Conservation (phyloP, 64 coral and sea anemone species). For the Actinia tenebrosa region DNA sequence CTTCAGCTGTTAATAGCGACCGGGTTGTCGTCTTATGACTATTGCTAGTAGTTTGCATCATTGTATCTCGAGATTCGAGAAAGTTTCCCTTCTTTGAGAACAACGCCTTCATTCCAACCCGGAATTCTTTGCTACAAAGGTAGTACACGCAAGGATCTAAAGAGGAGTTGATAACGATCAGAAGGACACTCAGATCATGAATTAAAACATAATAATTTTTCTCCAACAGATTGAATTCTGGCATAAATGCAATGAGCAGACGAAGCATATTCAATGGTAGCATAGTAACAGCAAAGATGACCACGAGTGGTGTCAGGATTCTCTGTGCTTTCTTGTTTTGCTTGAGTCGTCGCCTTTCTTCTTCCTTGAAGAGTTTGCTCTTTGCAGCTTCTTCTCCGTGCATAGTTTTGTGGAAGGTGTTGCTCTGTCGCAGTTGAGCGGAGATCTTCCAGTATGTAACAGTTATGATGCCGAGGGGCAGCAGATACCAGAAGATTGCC, state of each 20-base stretch:
- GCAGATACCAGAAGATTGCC: constrained; percentile 21
- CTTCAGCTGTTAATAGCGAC: no score
- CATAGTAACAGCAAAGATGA: constrained; percentile 47
- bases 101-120: neutral
- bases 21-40: no score
- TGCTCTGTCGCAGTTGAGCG: constrained; percentile 20
- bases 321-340: constrained; percentile 51
- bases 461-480: constrained; percentile 26
- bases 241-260: neutral
- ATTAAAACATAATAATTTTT: neutral
- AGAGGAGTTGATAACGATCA: constrained; percentile 28
- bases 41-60: neutral
- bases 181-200: neutral
- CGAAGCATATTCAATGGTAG: constrained; percentile 18
- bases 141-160: constrained; percentile 43
- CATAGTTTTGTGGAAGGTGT: constrained; percentile 10
- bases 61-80: no score
- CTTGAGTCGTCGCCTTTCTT: constrained; percentile 31
- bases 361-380: neutral
- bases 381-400: neutral
- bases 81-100: neutral
- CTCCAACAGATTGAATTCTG: neutral
- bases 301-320: constrained; percentile 43
- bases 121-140: constrained; percentile 34
- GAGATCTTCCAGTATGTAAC: constrained; percentile 36